Evolutionary conservation across 1,140 invertebrate genomes (phyloP).

Genomic region (Drosophila tristis): DNA sequence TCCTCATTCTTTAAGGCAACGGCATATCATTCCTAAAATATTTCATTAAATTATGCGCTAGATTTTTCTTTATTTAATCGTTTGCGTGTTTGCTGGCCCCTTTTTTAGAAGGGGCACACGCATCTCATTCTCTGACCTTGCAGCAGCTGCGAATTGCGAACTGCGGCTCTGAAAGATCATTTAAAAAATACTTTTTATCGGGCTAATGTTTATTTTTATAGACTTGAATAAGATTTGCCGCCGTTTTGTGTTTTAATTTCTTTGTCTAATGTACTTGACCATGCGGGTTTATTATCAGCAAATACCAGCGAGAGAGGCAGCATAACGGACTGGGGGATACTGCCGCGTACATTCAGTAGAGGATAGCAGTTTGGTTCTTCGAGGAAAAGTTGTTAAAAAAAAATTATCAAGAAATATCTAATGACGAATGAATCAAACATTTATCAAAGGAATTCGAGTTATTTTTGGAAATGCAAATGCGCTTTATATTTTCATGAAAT

Average conservation of each 20-base stretch:
- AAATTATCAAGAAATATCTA: no score
- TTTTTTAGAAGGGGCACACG: slow-evolving; percentile 21
- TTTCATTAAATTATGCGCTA: slow-evolving; percentile 23
- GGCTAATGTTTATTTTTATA: slow-evolving; percentile 12
- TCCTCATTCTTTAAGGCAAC: slow-evolving; percentile 44
- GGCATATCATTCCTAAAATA: slow-evolving; percentile 38
- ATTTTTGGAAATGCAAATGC: slow-evolving; percentile 2
- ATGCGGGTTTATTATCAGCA: slow-evolving; percentile 5
- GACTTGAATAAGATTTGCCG: slow-evolving; percentile 14
- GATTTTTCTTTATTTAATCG: slow-evolving; percentile 2
- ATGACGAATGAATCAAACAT: no score
- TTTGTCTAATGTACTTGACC: not conserved
- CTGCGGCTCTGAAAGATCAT: no score
- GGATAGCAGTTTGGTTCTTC: no score
- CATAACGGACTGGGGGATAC: no score
- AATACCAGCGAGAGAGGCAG: no score
- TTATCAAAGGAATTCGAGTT: no score
- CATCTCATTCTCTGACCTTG: slow-evolving; percentile 17
- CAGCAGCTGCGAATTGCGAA: not conserved
- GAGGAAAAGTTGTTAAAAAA: no score
- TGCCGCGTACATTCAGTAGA: no score
- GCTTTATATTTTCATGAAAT: not conserved
- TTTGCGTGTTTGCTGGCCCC: slow-evolving; percentile 17
- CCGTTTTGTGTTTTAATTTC: slow-evolving; percentile 18
- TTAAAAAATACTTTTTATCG: slow-evolving; percentile 24